Evolutionary conservation across 2,888 invertebrate species (phyloP).

Genomic region (Eupeodes latifasciatus): DNA sequence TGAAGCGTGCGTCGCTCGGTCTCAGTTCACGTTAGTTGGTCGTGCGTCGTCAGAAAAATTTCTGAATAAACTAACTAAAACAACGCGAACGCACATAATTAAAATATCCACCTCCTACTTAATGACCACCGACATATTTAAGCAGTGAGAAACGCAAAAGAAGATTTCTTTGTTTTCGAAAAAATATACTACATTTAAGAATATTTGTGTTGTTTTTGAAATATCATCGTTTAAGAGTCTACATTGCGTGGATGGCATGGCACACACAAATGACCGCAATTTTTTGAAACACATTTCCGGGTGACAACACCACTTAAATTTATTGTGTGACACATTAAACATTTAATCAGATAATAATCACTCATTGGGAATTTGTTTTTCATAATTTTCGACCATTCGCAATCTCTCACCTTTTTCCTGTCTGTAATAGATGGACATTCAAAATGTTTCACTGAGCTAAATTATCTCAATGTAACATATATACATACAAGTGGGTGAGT

Average conservation of each 20-base stretch:
- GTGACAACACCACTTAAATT: slow-evolving; percentile 55
- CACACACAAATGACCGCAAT: slow-evolving; percentile 44
- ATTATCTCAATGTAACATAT: neutral
- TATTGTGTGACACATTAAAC: slow-evolving; percentile 6
- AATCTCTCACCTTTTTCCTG: slow-evolving; percentile 12
- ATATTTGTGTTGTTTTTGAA: slow-evolving; percentile 26
- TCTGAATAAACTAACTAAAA: slow-evolving; percentile 18
- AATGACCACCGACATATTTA: slow-evolving; percentile 39
- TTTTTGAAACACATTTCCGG: slow-evolving; percentile 48
- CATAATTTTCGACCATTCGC: neutral
- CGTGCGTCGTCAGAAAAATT: slow-evolving; percentile 11
- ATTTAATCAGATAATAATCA: slow-evolving; percentile 8
- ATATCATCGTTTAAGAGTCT: neutral
- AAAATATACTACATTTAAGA: slow-evolving; percentile 1
- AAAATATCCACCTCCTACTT: slow-evolving; percentile 51
- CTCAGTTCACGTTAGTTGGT: slow-evolving; percentile 21
- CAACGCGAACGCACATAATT: neutral
- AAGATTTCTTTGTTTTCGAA: slow-evolving; percentile 49
- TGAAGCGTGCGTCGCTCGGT: slow-evolving; percentile 7
- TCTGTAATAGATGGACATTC: neutral
- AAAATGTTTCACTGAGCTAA: neutral
- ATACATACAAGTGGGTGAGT: slow-evolving; percentile 50
- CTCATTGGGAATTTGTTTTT: slow-evolving; percentile 29
- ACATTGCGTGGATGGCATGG: slow-evolving; percentile 2
- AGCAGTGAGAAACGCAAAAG: slow-evolving; percentile 3